These are phyloP conservation scores for Leucophora obtusa DNA, from an alignment of 2,888 invertebrate species.

Conservation along the genomic window DNA sequence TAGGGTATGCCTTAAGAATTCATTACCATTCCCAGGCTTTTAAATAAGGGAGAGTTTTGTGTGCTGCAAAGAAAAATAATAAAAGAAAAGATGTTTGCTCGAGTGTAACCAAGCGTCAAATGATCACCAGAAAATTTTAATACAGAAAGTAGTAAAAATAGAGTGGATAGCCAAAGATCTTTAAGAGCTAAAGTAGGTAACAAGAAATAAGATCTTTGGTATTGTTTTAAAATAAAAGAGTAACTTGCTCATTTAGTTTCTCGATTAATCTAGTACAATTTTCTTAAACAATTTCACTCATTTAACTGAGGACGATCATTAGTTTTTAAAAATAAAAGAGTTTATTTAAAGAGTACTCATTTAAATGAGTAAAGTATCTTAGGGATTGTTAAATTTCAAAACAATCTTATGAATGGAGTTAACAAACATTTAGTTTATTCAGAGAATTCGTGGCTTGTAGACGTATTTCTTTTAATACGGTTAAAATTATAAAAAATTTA, in stretches of 20 bases:
- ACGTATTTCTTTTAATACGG: constrained; percentile 22
- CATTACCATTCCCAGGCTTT: constrained; percentile 39
- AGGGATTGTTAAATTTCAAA: background rate
- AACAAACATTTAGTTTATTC: constrained; percentile 46
- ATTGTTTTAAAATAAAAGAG: background rate
- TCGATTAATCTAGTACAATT: constrained; percentile 59
- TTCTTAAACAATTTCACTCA: constrained; percentile 8
- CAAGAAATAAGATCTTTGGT: background rate
- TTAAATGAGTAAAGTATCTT: constrained; percentile 45
- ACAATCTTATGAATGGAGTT: constrained; percentile 18
- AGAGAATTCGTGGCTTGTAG: constrained; percentile 48
- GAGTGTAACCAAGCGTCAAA: constrained; percentile 74
- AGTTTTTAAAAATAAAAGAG: constrained; percentile 15
- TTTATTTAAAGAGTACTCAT: constrained; percentile 8
- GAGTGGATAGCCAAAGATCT: background rate
- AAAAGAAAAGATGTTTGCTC: constrained; percentile 59
- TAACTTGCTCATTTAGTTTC: background rate
- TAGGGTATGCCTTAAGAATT: background rate
- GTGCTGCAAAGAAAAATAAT: background rate
- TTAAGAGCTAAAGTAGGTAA: constrained; percentile 23
- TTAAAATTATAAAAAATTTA: background rate
- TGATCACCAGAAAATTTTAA: constrained; percentile 67
- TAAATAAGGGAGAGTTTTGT: constrained; percentile 50
- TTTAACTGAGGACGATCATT: constrained; percentile 1
- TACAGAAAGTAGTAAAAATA: background rate